Evolutionary conservation across 2,797 vertebrate species (phyloP), one percentile per base, ranked within the genome.

Genomic region (Chelonia mydas): DNA sequence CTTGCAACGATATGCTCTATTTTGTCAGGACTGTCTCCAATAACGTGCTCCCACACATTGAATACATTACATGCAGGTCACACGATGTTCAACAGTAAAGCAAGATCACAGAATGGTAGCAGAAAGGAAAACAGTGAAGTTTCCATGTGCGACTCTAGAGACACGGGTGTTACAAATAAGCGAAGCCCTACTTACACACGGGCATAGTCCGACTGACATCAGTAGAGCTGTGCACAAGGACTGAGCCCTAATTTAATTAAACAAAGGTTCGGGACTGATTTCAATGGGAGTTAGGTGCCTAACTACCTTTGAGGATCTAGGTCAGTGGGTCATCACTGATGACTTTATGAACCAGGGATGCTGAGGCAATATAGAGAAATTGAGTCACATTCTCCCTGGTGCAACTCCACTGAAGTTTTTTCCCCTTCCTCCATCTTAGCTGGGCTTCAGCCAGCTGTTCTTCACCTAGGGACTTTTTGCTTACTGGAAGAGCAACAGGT

Each of bases 371-470:
- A 50, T n/a, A 28, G 49, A 50, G 49, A 31, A 51, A 33, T 11
- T 19, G 11, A 25, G 4, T 1, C 8, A 53, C 4, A 87, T 79
- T 76, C 3, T 79, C 9, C n/a, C 17, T 45, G 45, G 31, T 2
- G 21, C 25, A 55, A 55, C 23, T 55, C 54, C 54, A 55, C 9
- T 83, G 78, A 89, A 83, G 13, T 10, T 33, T 89, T 86, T 78
- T 13, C 23, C n/a, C 84, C 85, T 89, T 83, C 89, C 84, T 85
- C 55, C 31, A 33, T 54, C 25, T 83, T 72, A 89, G 25, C 11
- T 47, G 49, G 86, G 13, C 54, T 87, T 84, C 80, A 90, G 80
- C 2, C 76, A 90, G 3, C 6, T 81, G 31, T 49, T 84, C 19
- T n/a, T 85, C 19, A 8, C 21, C 13, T 10, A 53, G 31, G 5